A percentile compares a stretch with the other conserved stretches of the same genome.
phyloP scores from a whole-genome alignment of 2,888 invertebrate species.

The Oeneis ivallda region DNA sequence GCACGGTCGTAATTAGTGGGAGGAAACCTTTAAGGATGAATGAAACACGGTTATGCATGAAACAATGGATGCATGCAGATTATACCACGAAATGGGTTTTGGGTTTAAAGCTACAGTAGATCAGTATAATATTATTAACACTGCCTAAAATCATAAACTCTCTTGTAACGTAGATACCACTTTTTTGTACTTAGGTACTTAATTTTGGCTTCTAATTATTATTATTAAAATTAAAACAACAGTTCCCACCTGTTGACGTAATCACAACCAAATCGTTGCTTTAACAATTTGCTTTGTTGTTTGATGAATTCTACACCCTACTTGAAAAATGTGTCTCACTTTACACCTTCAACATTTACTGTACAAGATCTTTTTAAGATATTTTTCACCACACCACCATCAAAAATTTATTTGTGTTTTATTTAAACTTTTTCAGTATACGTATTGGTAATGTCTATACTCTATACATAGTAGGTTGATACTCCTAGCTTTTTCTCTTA shows the following conservation, averaged over 20 bases:
- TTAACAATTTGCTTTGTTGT: not conserved
- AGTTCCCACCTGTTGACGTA: not conserved
- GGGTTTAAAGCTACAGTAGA: constrained; percentile 5
- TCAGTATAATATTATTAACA: not conserved
- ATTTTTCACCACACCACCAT: no score
- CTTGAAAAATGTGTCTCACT: not conserved
- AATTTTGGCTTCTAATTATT: no score
- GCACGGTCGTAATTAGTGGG: not conserved
- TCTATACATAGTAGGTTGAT: no score
- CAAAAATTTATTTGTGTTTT: no score
- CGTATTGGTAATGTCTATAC: no score
- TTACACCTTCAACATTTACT: not conserved
- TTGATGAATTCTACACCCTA: not conserved
- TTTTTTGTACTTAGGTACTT: no score
- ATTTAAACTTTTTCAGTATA: no score
- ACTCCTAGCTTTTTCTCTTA: no score
- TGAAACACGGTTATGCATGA: constrained; percentile 9
- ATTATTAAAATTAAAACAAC: no score
- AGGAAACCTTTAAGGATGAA: not conserved
- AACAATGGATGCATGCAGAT: constrained; percentile 2
- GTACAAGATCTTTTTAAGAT: not conserved
- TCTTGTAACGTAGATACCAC: no score
- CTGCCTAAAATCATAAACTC: constrained; percentile 3
- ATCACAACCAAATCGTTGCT: not conserved
- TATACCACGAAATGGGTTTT: constrained; percentile 12